phyloP scores from a whole-genome alignment of 2,113 vertebrate species.

The Rhombomys opimus region DNA sequence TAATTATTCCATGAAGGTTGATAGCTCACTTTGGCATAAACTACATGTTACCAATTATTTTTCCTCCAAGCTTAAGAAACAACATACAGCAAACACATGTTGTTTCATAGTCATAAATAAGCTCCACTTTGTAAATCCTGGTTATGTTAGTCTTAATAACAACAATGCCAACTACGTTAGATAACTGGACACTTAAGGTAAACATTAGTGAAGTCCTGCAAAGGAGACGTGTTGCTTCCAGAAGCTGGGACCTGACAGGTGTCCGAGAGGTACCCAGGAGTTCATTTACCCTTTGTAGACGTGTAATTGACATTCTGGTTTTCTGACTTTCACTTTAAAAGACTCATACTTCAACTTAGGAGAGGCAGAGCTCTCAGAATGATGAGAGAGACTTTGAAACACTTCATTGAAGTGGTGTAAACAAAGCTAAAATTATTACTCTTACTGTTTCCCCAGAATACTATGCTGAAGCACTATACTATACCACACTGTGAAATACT shows the following conservation, averaged over 20 bases:
- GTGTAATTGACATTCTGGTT: not conserved
- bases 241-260: not conserved
- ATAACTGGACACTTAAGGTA: not conserved
- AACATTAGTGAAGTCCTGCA: not conserved
- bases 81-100: not conserved
- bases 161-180: not conserved
- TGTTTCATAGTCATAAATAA: constrained; percentile 37
- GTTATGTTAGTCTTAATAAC: not conserved
- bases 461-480: not conserved
- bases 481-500: not conserved
- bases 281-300: not conserved
- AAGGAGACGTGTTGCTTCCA: not conserved
- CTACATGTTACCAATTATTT: not conserved
- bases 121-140: not conserved
- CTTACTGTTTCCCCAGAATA: not conserved
- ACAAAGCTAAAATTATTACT: not conserved
- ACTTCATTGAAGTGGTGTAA: not conserved
- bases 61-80: not conserved
- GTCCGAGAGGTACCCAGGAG: not conserved
- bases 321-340: not conserved
- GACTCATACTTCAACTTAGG: not conserved
- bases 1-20: constrained; percentile 28
- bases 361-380: not conserved
- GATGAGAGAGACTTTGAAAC: not conserved
- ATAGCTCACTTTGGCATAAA: not conserved